Conservation (phyloP, 2,797 vertebrate species). For the Tiaroga cobitis region DNA sequence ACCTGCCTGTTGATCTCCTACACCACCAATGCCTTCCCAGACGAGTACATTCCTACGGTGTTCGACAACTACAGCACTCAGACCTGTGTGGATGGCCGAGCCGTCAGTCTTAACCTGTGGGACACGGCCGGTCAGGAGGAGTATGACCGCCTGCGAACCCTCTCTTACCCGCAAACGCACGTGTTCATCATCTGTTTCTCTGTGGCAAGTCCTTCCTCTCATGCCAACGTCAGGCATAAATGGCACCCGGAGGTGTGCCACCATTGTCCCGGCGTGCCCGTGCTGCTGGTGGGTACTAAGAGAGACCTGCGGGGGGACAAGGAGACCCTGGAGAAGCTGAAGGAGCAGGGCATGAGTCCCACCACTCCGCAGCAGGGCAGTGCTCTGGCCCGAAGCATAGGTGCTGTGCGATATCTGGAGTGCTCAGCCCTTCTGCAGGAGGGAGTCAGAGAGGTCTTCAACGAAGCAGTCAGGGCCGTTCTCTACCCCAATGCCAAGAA, state of each 20-base stretch:
- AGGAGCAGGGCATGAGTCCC: slow-evolving; percentile 81
- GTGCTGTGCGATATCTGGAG: slow-evolving; percentile 83
- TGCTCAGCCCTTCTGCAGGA: slow-evolving; percentile 82
- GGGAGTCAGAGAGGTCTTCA: slow-evolving; percentile 80
- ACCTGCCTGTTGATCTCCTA: slow-evolving; percentile 85
- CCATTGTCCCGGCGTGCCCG: slow-evolving; percentile 81
- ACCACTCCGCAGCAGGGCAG: slow-evolving; percentile 80
- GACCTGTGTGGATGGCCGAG: slow-evolving; percentile 81
- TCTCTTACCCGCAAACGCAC: slow-evolving; percentile 82
- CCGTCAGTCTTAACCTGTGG: slow-evolving; percentile 83
- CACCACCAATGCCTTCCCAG: slow-evolving; percentile 82
- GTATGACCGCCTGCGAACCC: slow-evolving; percentile 78
- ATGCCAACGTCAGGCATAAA: slow-evolving; percentile 83
- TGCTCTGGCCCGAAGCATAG: slow-evolving; percentile 79
- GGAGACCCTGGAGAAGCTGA: slow-evolving; percentile 82
- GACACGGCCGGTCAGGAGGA: slow-evolving; percentile 85
- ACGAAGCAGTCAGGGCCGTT: slow-evolving; percentile 80
- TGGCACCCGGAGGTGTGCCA: slow-evolving; percentile 84
- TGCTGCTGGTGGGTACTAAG: slow-evolving; percentile 83
- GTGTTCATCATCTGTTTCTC: slow-evolving; percentile 86
- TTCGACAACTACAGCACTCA: slow-evolving; percentile 86
- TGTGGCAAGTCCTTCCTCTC: slow-evolving; percentile 80
- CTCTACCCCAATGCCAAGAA: slow-evolving; percentile 83
- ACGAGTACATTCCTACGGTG: slow-evolving; percentile 78
- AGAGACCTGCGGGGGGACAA: slow-evolving; percentile 78